Evolutionary conservation across 2,888 invertebrate species (phyloP).

Genomic region (Xylota sylvarum): DNA sequence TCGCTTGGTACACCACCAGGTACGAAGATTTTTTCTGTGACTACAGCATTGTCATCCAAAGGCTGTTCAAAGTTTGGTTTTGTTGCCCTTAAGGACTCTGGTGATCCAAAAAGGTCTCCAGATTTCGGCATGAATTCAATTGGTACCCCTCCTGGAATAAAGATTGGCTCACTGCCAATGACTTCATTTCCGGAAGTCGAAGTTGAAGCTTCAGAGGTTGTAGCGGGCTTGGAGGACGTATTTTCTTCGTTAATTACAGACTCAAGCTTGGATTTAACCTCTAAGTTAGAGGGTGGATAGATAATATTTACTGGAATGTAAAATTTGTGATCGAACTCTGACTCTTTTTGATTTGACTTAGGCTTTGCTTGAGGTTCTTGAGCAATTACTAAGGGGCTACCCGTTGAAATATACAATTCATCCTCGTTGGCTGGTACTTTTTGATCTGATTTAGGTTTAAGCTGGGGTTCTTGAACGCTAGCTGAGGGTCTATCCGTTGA

Average conservation of each 20-base stretch:
- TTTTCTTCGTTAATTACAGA: too few relatives aligned
- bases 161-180: not conserved
- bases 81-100: not conserved
- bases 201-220: not conserved
- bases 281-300: slow-evolving; percentile 12
- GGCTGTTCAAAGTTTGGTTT: not conserved
- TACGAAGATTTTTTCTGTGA: slow-evolving; percentile 25
- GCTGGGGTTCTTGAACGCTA: not conserved
- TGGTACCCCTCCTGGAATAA: slow-evolving; percentile 24
- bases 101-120: not conserved
- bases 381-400: not conserved
- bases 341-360: not conserved
- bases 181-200: not conserved
- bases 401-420: too few relatives aligned
- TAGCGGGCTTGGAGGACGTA: not conserved
- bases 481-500: too few relatives aligned
- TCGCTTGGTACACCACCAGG: slow-evolving; percentile 55
- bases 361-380: not conserved
- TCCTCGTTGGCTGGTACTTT: too few relatives aligned
- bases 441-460: too few relatives aligned
- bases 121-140: slow-evolving; percentile 10
- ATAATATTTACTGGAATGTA: not conserved
- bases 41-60: not conserved
- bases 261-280: not conserved
- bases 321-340: not conserved